Evolutionary conservation across 2,797 vertebrate genomes (phyloP), one percentile per base, ranked within the genome.

Genomic region (Falco novaeseelandiae): DNA sequence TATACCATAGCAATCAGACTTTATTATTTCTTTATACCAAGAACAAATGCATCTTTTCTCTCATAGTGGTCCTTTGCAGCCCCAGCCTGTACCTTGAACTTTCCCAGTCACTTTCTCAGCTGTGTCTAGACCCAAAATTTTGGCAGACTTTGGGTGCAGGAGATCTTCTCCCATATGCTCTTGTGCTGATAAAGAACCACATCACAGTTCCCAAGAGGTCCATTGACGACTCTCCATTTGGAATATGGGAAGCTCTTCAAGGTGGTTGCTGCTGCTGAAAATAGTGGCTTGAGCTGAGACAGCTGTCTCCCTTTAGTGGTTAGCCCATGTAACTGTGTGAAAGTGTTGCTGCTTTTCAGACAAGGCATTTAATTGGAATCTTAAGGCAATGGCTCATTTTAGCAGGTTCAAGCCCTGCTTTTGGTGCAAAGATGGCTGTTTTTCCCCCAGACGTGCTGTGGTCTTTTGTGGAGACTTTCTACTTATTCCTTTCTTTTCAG

Each of bases 1-100:
- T 25, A 40, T 32, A 10, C 20, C 67, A 29, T 7, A 55, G 19
- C 0, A 0, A 26, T 14, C 30, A n/a, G 15, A 18, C 3, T 59
- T 67, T 17, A 17, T 46, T 42, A 14, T 8, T 65, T 40, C 30
- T 44, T 61, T 25, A 30, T 14, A n/a, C 5, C 25, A 72, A 52
- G 57, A 55, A 38, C 21, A 87, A 89, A 44, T 6, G 7, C 8
- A 27, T n/a, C 12, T 70, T 73, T 79, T 34, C n/a, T 77, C 26
- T 69, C 69, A 36, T 26, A 49, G 26, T 23, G 26, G 7, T 27
- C 23, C 12, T 74, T 29, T 76, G 23, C 15, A 66, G 79, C 13
- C 22, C 55, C 32, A 72, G 10, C 10, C 36, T 69, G 5, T 29
- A 38, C 18, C 32, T 36, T 79, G 32, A 76, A 20, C n/a, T 77